phyloP scores from a whole-genome alignment of 2,797 vertebrate genomes.

The Cirrhinus molitorella region DNA sequence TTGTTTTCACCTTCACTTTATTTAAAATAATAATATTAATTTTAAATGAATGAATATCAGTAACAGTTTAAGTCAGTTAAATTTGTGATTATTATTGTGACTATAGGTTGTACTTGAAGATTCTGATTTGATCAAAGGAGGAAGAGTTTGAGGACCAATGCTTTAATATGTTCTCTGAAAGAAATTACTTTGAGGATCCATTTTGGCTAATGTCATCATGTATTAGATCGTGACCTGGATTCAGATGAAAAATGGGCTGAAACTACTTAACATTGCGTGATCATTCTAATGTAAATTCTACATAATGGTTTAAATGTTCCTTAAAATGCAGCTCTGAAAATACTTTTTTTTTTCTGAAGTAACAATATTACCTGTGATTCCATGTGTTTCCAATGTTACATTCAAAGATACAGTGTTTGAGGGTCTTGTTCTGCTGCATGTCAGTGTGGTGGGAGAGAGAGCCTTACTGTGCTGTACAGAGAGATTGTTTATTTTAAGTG shows the following conservation, averaged over 20 bases:
- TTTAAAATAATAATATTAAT: neutral
- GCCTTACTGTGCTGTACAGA: constrained; percentile 20
- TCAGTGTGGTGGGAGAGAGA: neutral
- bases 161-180: neutral
- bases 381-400: neutral
- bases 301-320: neutral
- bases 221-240: neutral
- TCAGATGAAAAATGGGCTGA: neutral
- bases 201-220: neutral
- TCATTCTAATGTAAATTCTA: neutral
- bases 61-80: no score
- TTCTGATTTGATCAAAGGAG: neutral
- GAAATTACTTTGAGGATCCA: neutral
- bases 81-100: no score
- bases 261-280: neutral
- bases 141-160: neutral
- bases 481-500: constrained; percentile 29
- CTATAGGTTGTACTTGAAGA: neutral
- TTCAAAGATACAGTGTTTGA: neutral
- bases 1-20: neutral
- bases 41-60: neutral
- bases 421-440: neutral
- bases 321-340: neutral
- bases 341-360: neutral
- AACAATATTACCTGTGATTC: neutral